These are phyloP conservation scores for Eudyptes chrysolophus DNA, from an alignment of 2,113 vertebrate genomes.

Conservation along the genomic window DNA sequence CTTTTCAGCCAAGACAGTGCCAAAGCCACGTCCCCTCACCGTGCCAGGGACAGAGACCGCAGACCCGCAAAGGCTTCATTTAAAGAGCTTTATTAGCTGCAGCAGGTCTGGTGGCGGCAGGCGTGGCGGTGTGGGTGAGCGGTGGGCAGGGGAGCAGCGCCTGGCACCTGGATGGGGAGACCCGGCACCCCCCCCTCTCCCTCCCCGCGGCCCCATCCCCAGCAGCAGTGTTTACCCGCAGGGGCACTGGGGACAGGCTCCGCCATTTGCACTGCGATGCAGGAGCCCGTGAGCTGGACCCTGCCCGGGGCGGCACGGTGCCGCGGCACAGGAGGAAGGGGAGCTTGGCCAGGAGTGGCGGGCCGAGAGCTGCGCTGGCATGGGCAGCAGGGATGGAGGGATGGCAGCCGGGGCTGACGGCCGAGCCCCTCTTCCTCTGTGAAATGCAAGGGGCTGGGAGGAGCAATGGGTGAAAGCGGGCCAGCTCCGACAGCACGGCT, in stretches of 20 bases:
- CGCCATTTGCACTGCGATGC: not conserved
- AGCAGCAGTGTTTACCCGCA: not conserved
- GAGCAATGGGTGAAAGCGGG: not conserved
- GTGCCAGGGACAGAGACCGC: not conserved
- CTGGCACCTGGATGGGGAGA: rapidly evolving
- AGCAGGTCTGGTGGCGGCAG: constrained; percentile 60
- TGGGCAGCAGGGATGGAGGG: not conserved
- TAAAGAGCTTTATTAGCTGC: constrained; percentile 76
- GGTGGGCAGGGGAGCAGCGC: not conserved
- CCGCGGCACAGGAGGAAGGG: not conserved
- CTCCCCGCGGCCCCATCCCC: not conserved
- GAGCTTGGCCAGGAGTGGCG: rapidly evolving
- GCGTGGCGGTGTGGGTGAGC: not conserved
- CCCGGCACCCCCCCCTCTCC: not conserved
- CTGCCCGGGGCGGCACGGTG: rapidly evolving
- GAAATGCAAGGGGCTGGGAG: not conserved
- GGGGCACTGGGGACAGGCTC: not conserved
- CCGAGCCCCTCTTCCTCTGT: not conserved
- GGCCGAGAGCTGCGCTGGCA: not conserved
- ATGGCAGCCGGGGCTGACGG: rapidly evolving
- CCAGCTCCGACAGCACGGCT: not conserved
- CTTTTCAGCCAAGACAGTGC: not conserved
- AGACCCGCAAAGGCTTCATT: not conserved
- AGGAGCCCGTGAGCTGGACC: not conserved
- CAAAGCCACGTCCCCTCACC: rapidly evolving